Conservation (phyloP, 1,140 invertebrate species). For the Drosophila watanabei region DNA sequence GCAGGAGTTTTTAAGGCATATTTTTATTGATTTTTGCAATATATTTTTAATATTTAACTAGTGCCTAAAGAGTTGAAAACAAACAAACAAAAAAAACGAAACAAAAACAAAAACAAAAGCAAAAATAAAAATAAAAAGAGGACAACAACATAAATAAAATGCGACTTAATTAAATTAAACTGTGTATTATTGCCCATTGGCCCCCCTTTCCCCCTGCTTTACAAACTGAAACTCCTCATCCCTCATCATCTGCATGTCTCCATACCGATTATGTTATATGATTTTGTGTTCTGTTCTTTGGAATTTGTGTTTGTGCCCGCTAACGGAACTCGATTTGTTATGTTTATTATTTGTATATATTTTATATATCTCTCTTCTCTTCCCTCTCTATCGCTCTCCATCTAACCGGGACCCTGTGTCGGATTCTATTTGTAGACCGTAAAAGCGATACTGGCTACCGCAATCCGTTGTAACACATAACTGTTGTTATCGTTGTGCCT, state of each 20-base stretch:
- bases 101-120: slow-evolving; percentile 18
- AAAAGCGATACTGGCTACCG: slow-evolving; percentile 68
- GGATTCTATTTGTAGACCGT: slow-evolving; percentile 77
- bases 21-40: slow-evolving; percentile 76
- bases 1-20: slow-evolving; percentile 69
- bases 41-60: slow-evolving; percentile 77
- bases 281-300: slow-evolving; percentile 35
- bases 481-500: slow-evolving; percentile 67
- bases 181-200: slow-evolving; percentile 69
- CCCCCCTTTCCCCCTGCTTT: slow-evolving; percentile 24
- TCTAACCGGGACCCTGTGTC: slow-evolving; percentile 34
- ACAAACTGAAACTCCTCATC: slow-evolving; percentile 18
- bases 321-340: slow-evolving; percentile 41
- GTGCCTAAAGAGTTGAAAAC: slow-evolving; percentile 68
- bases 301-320: slow-evolving; percentile 42
- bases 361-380: slow-evolving; percentile 51
- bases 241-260: slow-evolving; percentile 54
- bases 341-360: slow-evolving; percentile 43
- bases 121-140: slow-evolving; percentile 14
- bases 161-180: slow-evolving; percentile 65
- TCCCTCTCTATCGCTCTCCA: slow-evolving; percentile 37
- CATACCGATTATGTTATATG: slow-evolving; percentile 35
- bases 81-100: slow-evolving; percentile 30
- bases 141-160: slow-evolving; percentile 61
- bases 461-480: slow-evolving; percentile 74